phyloP scores from a whole-genome alignment of 2,888 invertebrate genomes.

The Autographa gamma region DNA sequence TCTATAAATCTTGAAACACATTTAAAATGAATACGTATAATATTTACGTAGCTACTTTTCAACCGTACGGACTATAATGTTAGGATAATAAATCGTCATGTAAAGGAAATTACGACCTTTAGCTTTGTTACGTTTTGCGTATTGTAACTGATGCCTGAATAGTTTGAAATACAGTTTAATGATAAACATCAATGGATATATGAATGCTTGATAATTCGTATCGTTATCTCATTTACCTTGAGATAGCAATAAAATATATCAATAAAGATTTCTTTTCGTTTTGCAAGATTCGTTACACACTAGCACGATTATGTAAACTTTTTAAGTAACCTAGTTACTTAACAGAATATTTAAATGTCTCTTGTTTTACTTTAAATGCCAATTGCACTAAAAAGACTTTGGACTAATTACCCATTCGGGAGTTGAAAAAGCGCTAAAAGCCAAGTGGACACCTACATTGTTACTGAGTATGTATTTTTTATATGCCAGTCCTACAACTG shows the following conservation, averaged over 20 bases:
- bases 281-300: slow-evolving; percentile 5
- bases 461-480: no score
- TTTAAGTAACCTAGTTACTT: not conserved
- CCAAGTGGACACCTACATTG: not conserved
- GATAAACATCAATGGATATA: slow-evolving; percentile 47
- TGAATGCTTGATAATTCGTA: slow-evolving; percentile 43
- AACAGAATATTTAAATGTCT: not conserved
- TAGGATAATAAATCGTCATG: not conserved
- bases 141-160: slow-evolving; percentile 35
- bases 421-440: not conserved
- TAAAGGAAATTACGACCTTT: slow-evolving; percentile 47
- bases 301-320: not conserved
- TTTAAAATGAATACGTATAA: not conserved
- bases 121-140: slow-evolving; percentile 17
- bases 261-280: slow-evolving; percentile 26
- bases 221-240: slow-evolving; percentile 61
- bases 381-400: not conserved
- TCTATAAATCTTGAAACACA: not conserved
- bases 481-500: no score
- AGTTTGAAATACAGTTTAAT: slow-evolving; percentile 35
- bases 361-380: not conserved
- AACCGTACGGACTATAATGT: not conserved
- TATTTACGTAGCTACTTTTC: not conserved
- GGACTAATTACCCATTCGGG: not conserved
- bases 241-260: slow-evolving; percentile 38